phyloP scores from a whole-genome alignment of 2,888 invertebrate species.

The Eristalis intricaria region DNA sequence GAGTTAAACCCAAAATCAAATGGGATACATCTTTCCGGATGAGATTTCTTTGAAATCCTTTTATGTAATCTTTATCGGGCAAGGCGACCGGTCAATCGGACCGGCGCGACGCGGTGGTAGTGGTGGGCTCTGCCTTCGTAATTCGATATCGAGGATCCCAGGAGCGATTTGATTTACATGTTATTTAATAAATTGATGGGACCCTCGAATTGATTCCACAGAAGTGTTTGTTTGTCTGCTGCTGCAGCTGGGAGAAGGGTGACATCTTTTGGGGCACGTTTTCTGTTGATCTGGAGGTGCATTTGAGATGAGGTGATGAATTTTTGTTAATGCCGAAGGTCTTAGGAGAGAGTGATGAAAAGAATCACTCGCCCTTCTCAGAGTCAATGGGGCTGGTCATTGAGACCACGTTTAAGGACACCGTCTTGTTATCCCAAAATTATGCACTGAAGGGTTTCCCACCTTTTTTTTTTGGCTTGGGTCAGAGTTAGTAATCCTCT shows the following conservation, averaged over 20 bases:
- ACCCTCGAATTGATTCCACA: background rate
- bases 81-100: background rate
- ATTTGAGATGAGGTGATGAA: background rate
- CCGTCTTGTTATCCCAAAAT: too few relatives aligned
- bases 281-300: background rate
- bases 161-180: background rate
- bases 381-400: too few relatives aligned
- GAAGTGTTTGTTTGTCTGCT: background rate
- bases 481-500: too few relatives aligned
- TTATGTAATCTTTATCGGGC: conserved; percentile 5
- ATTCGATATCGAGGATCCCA: background rate
- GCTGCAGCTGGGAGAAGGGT: background rate
- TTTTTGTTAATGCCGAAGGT: too few relatives aligned
- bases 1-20: conserved; percentile 11
- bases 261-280: background rate
- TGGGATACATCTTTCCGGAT: conserved; percentile 22
- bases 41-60: conserved; percentile 1
- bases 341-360: too few relatives aligned
- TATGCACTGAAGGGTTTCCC: too few relatives aligned
- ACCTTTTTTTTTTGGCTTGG: too few relatives aligned
- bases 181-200: background rate
- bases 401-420: too few relatives aligned
- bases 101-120: too few relatives aligned
- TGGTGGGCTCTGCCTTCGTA: background rate
- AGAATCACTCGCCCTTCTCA: too few relatives aligned